Base-by-base conservation (phyloP, 2,113 vertebrate genomes). In the Corydoras sp. region DNA sequence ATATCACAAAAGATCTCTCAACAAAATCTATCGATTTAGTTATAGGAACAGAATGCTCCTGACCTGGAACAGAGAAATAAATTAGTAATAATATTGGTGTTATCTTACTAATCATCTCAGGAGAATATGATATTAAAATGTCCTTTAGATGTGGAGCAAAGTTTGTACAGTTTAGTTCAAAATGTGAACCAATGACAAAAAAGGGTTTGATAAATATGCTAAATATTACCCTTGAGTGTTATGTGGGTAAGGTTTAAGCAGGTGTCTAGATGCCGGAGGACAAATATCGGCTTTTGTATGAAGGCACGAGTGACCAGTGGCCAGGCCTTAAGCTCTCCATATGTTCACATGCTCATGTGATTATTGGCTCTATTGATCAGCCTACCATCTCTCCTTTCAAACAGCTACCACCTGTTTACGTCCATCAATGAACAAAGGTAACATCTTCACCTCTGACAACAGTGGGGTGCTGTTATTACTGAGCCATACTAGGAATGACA, bases 341-440 rank as follows among this genome's bases (percentile, higher is more conserved):
- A 76, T 80, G 77, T 79, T 56, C n/a, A 13, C 53, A 65, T 60
- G 55, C 62, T 11, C 49, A 59, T 61, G 63, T 64, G 67, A 76
- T 74, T 75, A 77, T 74, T 72, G 60, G 65, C 50, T 71, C 32
- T 71, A 78, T 78, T 77, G 77, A 80, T 79, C 65, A 77, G 58
- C 35, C 50, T 58, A 62, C 56, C 66, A 63, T 65, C 73, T 65
- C 74, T 31, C 43, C 66, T 61, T 68, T 60, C n/a, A 12, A 32
- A 68, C 62, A 59, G 18, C 43, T 62, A 64, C 74, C 73, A 76
- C 76, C 72, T 77, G 78, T 79, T 65, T 65, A 73, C 56, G 60
- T 72, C 72, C 35, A 62, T 75, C 62, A 65, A 30, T 15, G 51
- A 64, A 31, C 58, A 73, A 67, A 62, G 32, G 18, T 54, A 18